These are phyloP conservation scores for Liparis tanakae DNA, from an alignment of 2,797 vertebrate species.

Conservation along the genomic window DNA sequence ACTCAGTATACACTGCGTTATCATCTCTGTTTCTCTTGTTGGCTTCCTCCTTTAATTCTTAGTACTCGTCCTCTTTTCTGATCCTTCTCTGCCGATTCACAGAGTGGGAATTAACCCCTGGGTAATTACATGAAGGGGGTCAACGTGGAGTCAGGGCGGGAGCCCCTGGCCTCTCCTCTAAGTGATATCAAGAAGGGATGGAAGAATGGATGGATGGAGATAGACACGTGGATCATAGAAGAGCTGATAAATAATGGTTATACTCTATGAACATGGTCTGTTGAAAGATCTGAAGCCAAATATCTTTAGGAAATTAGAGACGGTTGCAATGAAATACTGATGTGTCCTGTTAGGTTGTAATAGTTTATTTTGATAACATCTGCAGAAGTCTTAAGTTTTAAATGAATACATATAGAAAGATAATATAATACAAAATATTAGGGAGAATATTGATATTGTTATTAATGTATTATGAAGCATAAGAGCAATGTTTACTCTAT, in stretches of 20 bases:
- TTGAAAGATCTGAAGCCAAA: background rate
- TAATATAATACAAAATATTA: too few species aligned
- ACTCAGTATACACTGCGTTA: background rate
- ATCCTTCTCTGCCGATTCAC: slow-evolving; percentile 48
- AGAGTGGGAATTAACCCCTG: slow-evolving; percentile 71
- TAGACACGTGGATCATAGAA: slow-evolving; percentile 16
- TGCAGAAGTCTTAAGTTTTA: too few species aligned
- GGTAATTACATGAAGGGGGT: slow-evolving; percentile 75
- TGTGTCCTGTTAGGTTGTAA: too few species aligned
- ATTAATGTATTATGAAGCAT: too few species aligned
- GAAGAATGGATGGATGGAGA: slow-evolving; percentile 30
- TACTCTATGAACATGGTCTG: slow-evolving; percentile 4
- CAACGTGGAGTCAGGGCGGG: slow-evolving; percentile 69
- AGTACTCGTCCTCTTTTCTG: slow-evolving; percentile 18
- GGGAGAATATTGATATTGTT: too few species aligned
- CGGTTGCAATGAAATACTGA: slow-evolving; percentile 27
- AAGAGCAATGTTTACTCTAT: too few species aligned
- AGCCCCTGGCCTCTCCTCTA: slow-evolving; percentile 55
- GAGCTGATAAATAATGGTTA: background rate
- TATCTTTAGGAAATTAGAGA: slow-evolving; percentile 11
- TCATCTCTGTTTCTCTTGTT: background rate
- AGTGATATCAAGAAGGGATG: slow-evolving; percentile 58
- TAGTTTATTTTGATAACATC: too few species aligned
- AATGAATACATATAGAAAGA: too few species aligned
- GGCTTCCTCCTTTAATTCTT: slow-evolving; percentile 8